Percentiles rank a stretch among this genome's conserved stretches.
These are phyloP conservation scores for Seladonia tumulorum DNA, from an alignment of 2,888 invertebrate genomes.

Conservation along the genomic window DNA sequence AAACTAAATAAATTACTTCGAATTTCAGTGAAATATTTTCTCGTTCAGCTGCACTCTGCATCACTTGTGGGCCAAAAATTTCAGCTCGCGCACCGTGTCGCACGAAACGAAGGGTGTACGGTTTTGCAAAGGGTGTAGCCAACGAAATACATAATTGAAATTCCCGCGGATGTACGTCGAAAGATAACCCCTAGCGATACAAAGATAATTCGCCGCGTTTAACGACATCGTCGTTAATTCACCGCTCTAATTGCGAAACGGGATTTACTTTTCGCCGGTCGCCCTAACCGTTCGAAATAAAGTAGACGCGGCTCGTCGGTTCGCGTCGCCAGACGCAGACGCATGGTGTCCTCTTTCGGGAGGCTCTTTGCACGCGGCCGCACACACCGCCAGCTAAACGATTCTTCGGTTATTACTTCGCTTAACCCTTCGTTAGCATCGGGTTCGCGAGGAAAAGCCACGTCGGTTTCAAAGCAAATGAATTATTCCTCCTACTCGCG, in stretches of 20 bases:
- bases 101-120: not conserved
- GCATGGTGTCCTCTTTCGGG: not conserved
- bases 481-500: slow-evolving; percentile 45
- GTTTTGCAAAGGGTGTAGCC: not conserved
- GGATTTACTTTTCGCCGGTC: slow-evolving; percentile 25
- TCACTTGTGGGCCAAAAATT: not conserved
- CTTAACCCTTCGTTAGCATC: slow-evolving; percentile 53
- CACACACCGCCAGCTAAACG: slow-evolving; percentile 31
- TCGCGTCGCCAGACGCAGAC: too few relatives aligned
- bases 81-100: not conserved
- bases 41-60: too few relatives aligned
- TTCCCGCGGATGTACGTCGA: not conserved
- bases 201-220: slow-evolving; percentile 1
- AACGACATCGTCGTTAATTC: slow-evolving; percentile 16
- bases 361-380: not conserved
- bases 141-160: not conserved
- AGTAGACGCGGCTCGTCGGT: too few relatives aligned
- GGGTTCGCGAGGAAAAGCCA: slow-evolving; percentile 25
- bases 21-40: not conserved
- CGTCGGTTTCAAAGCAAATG: slow-evolving; percentile 55
- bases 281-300: not conserved
- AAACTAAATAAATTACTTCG: too few relatives aligned
- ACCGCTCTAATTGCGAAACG: slow-evolving; percentile 27
- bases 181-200: not conserved
- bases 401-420: slow-evolving; percentile 52